Evolutionary conservation across 2,797 vertebrate genomes (phyloP).

Genomic region (Trematocara caparti): DNA sequence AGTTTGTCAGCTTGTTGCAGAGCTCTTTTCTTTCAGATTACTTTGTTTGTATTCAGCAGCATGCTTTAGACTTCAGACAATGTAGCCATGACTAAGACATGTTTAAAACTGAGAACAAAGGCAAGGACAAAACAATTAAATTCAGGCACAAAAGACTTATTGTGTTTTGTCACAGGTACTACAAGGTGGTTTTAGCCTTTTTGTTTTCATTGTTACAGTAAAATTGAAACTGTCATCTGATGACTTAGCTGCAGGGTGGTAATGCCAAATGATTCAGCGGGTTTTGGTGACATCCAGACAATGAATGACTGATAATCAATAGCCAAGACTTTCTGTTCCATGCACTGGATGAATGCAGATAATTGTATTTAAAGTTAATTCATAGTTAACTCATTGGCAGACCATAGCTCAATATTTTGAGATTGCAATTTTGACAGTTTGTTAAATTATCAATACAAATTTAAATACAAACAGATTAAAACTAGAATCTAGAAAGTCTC

Average conservation of each 20-base stretch:
- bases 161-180: neutral
- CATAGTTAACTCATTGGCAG: neutral
- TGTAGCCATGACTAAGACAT: neutral
- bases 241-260: neutral
- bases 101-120: neutral
- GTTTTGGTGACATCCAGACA: neutral
- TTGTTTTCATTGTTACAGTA: neutral
- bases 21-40: neutral
- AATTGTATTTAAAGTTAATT: neutral
- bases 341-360: neutral
- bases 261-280: neutral
- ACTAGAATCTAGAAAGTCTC: neutral
- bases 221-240: neutral
- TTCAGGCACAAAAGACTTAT: neutral
- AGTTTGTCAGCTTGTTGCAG: neutral
- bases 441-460: neutral
- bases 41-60: neutral
- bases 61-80: neutral
- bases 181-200: accelerated
- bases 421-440: neutral
- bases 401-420: neutral
- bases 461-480: neutral
- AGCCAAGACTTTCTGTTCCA: neutral
- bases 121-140: neutral
- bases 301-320: neutral